These are phyloP conservation scores for Paracentrotus lividus DNA, from an alignment of 53 echinoderm and acorn worm species.

Conservation along the genomic window DNA sequence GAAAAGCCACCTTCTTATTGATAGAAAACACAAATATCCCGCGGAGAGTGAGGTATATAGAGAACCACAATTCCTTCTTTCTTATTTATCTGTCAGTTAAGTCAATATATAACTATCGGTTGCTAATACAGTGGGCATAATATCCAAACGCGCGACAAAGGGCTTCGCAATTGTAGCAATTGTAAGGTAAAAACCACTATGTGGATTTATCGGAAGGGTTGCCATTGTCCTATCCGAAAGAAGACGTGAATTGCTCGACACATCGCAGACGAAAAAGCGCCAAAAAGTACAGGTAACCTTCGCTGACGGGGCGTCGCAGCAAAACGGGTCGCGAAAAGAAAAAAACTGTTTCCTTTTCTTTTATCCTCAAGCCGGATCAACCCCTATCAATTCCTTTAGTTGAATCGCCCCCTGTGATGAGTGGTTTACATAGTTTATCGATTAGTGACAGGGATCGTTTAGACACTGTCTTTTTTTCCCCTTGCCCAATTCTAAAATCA, in stretches of 20 bases:
- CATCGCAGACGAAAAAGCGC: slow-evolving; percentile 50
- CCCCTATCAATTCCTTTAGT: slow-evolving; percentile 3
- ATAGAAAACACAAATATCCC: slow-evolving; percentile 51
- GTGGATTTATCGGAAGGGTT: slow-evolving; percentile 32
- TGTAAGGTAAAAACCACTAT: slow-evolving; percentile 58
- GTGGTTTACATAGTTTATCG: slow-evolving; percentile 52
- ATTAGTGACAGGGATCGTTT: slow-evolving; percentile 53
- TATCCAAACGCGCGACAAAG: slow-evolving; percentile 60
- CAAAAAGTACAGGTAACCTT: slow-evolving; percentile 68
- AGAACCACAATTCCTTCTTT: slow-evolving; percentile 22
- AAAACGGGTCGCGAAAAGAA: slow-evolving; percentile 22
- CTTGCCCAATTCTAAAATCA: slow-evolving; percentile 11
- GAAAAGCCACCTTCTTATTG: slow-evolving; percentile 26
- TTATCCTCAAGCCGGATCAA: slow-evolving; percentile 55
- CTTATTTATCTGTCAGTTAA: slow-evolving; percentile 53
- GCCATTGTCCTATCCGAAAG: slow-evolving; percentile 9
- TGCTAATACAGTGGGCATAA: slow-evolving; percentile 58
- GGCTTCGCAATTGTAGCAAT: slow-evolving; percentile 55
- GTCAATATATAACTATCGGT: slow-evolving; percentile 69
- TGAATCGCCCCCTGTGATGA: slow-evolving; percentile 28
- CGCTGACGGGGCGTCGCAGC: slow-evolving; percentile 24
- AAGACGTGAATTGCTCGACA: slow-evolving; percentile 56
- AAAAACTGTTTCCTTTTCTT: slow-evolving; percentile 63
- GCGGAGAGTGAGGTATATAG: background rate
- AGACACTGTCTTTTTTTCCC: background rate